Evolutionary conservation across 2,888 invertebrate species (phyloP).

Genomic region (Diarsia brunnea): DNA sequence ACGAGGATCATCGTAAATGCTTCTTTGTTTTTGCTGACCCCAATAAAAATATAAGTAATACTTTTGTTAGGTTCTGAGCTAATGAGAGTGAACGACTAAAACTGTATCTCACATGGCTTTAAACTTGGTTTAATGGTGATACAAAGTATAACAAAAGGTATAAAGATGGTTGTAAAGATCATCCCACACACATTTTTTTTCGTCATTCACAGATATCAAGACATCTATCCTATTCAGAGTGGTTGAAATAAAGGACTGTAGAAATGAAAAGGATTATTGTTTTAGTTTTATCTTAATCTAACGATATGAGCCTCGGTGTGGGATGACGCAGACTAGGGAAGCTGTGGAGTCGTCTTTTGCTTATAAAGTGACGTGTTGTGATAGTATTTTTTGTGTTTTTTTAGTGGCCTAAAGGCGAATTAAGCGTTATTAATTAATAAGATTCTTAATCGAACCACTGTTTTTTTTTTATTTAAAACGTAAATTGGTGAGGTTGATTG

Average conservation of each 20-base stretch:
- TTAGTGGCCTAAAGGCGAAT: no score
- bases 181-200: constrained; percentile 83
- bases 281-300: constrained; percentile 90
- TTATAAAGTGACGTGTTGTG: neutral
- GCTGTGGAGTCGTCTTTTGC: constrained; percentile 63
- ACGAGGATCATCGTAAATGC: constrained; percentile 67
- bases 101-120: constrained; percentile 73
- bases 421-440: no score
- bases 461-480: neutral
- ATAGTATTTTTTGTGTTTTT: neutral
- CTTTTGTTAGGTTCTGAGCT: constrained; percentile 71
- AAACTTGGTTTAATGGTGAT: constrained; percentile 73
- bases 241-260: constrained; percentile 85
- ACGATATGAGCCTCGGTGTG: constrained; percentile 84
- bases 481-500: neutral
- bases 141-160: constrained; percentile 76
- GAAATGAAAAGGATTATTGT: constrained; percentile 90
- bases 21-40: constrained; percentile 71
- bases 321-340: constrained; percentile 70
- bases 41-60: constrained; percentile 66
- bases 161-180: constrained; percentile 76
- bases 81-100: constrained; percentile 71
- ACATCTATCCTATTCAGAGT: constrained; percentile 82
- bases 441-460: neutral
- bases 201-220: constrained; percentile 79